Base-by-base conservation (phyloP, 1,140 invertebrate genomes). In the Drosophila rufa region DNA sequence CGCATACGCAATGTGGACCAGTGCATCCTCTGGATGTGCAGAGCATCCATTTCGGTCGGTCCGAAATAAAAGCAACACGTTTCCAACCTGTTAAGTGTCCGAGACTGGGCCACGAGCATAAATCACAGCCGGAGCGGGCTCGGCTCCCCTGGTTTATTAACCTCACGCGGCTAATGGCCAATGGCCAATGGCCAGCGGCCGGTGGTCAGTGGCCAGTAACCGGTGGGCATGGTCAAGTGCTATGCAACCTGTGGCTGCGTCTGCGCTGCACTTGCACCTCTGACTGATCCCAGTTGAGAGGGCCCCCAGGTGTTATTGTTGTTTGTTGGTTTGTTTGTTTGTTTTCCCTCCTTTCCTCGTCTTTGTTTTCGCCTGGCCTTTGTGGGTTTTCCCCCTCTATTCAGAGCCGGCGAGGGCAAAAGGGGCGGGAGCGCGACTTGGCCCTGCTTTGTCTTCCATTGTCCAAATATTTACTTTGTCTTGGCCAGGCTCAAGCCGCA, bases 381-480 rank as follows among this genome's bases (percentile, higher is more conserved):
- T 69, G 64, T 78, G 67, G 61, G 70, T 75, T 84, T 84, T 84
- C 82, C 81, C 67, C 50, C 48, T 11, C 46, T 64, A 53, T 73
- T 60, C 25, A 38, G 19, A 9, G 27, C 12, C 30, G 22, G 12
- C 17, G 19, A 36, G 27, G 33, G 30, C 8, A 17, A 67, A 53
- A 76, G 67, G 66, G 67, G 66, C 55, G 40, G 19, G 46, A 48
- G 65, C 57, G 2, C 36, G 8, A 25, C 53, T 56, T 56, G 53
- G 53, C 53, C 53, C 53, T 56, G 53, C 53, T 80, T 80, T 84
- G 81, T 85, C 70, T 80, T 78, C 67, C 80, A 87, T 87, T 87
- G 84, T 89, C 84, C 84, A 90, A 87, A 87, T 89, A 87, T 87
- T 87, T 87, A 61, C 75, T 84, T 80, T 86, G 73, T 73, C 82